Conservation (phyloP, 2,888 invertebrate species). For the Mimas tiliae region DNA sequence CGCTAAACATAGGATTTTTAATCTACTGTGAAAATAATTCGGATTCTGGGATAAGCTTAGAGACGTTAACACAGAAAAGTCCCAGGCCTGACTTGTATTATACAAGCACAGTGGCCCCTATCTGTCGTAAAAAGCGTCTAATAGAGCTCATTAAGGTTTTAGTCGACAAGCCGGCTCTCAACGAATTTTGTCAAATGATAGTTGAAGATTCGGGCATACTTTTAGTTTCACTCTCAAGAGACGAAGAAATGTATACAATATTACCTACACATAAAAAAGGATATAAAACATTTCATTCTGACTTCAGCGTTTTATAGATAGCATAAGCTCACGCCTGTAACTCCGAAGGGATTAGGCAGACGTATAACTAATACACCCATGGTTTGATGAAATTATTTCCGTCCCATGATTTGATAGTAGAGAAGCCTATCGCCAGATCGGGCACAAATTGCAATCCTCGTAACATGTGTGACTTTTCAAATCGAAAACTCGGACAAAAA, state of each 20-base stretch:
- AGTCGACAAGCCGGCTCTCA: neutral
- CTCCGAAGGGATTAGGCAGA: no score
- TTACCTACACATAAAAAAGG: neutral
- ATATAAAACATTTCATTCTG: no score
- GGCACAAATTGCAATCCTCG: no score
- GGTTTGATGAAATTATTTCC: no score
- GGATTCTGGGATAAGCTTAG: neutral
- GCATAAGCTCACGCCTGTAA: no score
- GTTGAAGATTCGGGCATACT: neutral
- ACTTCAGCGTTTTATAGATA: no score
- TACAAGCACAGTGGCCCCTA: neutral
- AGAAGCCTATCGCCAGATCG: no score
- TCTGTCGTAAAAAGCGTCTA: neutral
- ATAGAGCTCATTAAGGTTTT: neutral
- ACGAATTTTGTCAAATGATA: neutral
- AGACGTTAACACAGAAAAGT: neutral
- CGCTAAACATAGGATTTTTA: neutral
- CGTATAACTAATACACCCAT: no score
- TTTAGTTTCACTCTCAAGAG: neutral
- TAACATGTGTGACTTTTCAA: no score
- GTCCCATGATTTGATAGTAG: no score
- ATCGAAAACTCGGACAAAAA: no score
- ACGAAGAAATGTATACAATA: neutral
- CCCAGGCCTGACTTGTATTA: neutral
- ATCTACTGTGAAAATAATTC: constrained; percentile 2